Percentiles rank a stretch among this genome's conserved stretches.
phyloP scores from a whole-genome alignment of 2,888 invertebrate genomes.

The Cryptus armator region DNA sequence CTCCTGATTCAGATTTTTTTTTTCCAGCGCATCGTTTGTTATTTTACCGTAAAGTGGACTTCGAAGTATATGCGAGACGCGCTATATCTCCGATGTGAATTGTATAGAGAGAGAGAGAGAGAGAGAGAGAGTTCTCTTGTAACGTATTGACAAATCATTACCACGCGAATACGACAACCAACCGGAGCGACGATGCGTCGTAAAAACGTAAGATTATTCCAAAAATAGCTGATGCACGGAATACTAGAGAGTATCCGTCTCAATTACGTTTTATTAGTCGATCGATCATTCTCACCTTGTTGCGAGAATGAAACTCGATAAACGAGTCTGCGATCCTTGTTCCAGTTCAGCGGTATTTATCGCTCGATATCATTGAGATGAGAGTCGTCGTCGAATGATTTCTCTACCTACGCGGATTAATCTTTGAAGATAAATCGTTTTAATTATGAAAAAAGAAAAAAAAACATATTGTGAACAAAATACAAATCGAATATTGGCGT shows the following conservation, averaged over 20 bases:
- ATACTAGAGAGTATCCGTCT: conserved; percentile 14
- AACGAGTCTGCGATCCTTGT: too few species aligned
- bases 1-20: background rate
- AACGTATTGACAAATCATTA: background rate
- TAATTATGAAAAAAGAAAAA: too few species aligned
- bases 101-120: background rate
- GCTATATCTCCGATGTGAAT: background rate
- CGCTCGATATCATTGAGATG: too few species aligned
- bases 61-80: background rate
- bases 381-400: too few species aligned
- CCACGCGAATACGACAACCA: background rate
- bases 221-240: background rate
- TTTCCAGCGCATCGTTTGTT: background rate
- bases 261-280: conserved; percentile 5
- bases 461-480: too few species aligned
- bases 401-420: too few species aligned
- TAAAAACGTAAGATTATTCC: conserved; percentile 1
- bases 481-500: too few species aligned
- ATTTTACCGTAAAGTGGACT: background rate
- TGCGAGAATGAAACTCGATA: too few species aligned
- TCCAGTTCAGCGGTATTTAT: too few species aligned
- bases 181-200: background rate
- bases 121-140: background rate
- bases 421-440: too few species aligned
- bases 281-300: conserved; percentile 24